Base-by-base conservation (phyloP, 2,888 invertebrate species). In the Caenorhabditis sp. region DNA sequence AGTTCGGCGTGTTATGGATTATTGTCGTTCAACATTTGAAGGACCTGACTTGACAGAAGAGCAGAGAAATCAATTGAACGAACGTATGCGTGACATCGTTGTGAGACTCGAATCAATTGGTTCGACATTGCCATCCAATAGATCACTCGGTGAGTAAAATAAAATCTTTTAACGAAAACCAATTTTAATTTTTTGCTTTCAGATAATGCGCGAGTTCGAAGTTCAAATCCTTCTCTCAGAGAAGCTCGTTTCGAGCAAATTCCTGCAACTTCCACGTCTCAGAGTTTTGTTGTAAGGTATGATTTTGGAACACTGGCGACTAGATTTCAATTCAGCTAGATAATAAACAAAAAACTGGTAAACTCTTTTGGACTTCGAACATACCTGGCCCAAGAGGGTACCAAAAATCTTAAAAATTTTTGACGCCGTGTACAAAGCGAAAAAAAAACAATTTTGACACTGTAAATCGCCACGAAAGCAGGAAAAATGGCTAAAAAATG, bases 1-100 rank as follows among this genome's bases (percentile, higher is more conserved):
- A 1, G 59, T 58, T 8, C n/a, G 36, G 17, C n/a, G 51, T 23
- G 63, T 67, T 4, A 51, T 72, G 6, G 53, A 61, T 3, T 49
- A 61, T 55, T 37, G 49, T n/a, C 49, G 24, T n/a, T n/a, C n/a
- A 6, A 6, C 1, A 0, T 17, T n/a, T 10, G 23, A 58, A n/a
- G 3, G 3, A 5, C 23, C 1, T 8, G 61, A 36, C 14, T 5
- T 72, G 53, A 24, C 53, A 0, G 50, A 58, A 19, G n/a, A n/a
- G 0, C 51, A 27, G 19, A 24, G 63, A 26, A 36, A 60, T 17
- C 27, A 58, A n/a, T n/a, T 63, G n/a, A 12, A 55, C 17, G 14
- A 8, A 0, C 50, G 27, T 0, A 6, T 72, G 17, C 54, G 63
- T 12, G 49, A 23, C 0, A 64, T 67, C 2, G 43, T 58, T 3